phyloP scores from a whole-genome alignment of 2,113 vertebrate genomes.

The Hystrix cristata region DNA sequence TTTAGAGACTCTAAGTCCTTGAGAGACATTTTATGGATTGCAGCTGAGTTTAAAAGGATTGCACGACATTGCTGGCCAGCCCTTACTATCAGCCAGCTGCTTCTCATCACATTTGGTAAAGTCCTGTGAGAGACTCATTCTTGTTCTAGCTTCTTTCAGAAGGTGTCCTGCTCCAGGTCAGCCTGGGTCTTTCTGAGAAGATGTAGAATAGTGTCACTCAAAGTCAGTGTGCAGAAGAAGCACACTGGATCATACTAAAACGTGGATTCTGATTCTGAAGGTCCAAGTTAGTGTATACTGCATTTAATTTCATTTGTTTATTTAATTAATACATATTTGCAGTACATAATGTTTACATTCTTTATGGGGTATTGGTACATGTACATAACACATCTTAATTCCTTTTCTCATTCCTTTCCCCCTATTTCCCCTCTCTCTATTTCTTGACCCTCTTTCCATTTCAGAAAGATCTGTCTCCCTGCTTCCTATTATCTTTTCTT shows the following conservation, averaged over 20 bases:
- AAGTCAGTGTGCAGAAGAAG: background rate
- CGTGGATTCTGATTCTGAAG: slow-evolving; percentile 15
- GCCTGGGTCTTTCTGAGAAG: slow-evolving; percentile 59
- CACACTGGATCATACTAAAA: slow-evolving; percentile 36
- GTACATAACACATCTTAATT: background rate
- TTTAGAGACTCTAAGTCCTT: slow-evolving; percentile 71
- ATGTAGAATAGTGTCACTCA: slow-evolving; percentile 13
- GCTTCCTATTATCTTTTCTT: background rate
- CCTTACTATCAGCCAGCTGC: slow-evolving; percentile 66
- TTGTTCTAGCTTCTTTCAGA: slow-evolving; percentile 65
- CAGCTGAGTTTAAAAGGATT: slow-evolving; percentile 73
- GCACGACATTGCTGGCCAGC: slow-evolving; percentile 45
- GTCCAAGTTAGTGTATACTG: background rate
- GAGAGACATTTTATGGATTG: slow-evolving; percentile 60
- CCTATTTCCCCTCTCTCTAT: background rate
- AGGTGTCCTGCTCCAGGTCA: background rate
- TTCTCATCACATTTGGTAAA: slow-evolving; percentile 60
- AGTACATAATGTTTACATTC: background rate
- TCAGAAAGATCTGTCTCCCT: background rate
- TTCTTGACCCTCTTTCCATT: background rate
- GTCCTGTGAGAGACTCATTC: slow-evolving; percentile 31
- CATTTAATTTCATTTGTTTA: background rate
- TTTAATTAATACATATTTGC: background rate
- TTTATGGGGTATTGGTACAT: background rate
- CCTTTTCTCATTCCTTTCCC: background rate